phyloP scores from a whole-genome alignment of 2,113 vertebrate genomes.

The Microcebus jonahi region DNA sequence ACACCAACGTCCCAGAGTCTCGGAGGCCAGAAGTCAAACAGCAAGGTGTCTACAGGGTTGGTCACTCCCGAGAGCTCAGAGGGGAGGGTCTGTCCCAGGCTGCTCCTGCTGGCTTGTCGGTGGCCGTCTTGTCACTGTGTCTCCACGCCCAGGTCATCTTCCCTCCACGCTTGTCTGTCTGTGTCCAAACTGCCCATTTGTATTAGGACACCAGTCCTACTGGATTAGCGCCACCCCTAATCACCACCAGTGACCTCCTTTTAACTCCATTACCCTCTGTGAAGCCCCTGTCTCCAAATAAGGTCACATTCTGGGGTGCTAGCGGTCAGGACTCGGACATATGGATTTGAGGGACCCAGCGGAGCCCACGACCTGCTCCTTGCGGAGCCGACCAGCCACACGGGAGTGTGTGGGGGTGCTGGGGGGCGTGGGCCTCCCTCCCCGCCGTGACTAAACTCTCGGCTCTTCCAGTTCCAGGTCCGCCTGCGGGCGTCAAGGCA shows the following conservation, averaged over 20 bases:
- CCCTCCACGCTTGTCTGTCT: rapidly evolving
- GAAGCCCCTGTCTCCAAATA: not conserved
- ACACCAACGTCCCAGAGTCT: rapidly evolving
- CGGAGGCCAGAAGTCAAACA: not conserved
- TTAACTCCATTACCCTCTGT: rapidly evolving
- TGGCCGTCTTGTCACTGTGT: not conserved
- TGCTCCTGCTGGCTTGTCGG: too few species aligned
- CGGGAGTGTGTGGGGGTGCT: rapidly evolving
- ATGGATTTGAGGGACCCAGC: not conserved
- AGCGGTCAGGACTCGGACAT: rapidly evolving
- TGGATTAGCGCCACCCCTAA: not conserved
- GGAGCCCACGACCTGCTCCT: rapidly evolving
- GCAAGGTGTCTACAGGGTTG: not conserved
- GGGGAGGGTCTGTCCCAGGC: rapidly evolving
- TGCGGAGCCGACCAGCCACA: rapidly evolving
- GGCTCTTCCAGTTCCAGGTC: conserved; percentile 92
- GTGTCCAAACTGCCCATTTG: not conserved
- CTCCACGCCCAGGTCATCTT: rapidly evolving
- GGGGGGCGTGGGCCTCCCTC: rapidly evolving
- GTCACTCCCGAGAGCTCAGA: rapidly evolving
- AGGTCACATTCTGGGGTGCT: rapidly evolving
- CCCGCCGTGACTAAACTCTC: not conserved
- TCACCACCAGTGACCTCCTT: rapidly evolving
- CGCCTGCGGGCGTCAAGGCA: conserved; percentile 96
- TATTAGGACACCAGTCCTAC: not conserved